Percentiles rank a stretch among this genome's conserved stretches.
These are phyloP conservation scores for Diplogasteroides magnus DNA, from an alignment of 1,140 invertebrate genomes.

Conservation along the genomic window DNA sequence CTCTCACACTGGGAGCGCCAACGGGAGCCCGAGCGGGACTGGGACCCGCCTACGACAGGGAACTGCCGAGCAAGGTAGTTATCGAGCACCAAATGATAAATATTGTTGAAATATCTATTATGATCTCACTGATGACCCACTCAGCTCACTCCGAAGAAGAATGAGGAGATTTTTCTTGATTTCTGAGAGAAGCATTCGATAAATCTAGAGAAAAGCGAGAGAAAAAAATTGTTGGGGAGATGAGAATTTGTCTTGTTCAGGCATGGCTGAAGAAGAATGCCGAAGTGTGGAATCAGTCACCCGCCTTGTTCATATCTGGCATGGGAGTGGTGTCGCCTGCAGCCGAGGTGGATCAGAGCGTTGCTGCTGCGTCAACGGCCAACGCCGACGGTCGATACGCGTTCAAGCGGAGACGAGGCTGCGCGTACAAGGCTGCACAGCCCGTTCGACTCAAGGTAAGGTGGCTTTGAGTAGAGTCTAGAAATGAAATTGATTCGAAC, in stretches of 20 bases:
- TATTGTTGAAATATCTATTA: neutral
- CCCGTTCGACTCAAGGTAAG: conserved; percentile 2
- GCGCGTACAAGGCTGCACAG: conserved; percentile 25
- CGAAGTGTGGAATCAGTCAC: conserved; percentile 27
- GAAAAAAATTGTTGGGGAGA: neutral
- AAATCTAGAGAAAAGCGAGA: conserved; percentile 3
- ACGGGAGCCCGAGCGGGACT: too few species aligned
- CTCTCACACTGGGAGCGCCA: neutral
- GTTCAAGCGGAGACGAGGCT: conserved; percentile 29
- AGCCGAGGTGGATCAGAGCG: conserved; percentile 11
- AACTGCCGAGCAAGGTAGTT: conserved; percentile 14
- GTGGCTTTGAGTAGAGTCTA: neutral
- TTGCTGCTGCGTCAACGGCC: conserved; percentile 6
- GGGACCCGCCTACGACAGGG: conserved; percentile 7
- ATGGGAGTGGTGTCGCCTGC: conserved; percentile 9
- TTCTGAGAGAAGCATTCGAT: conserved; percentile 5
- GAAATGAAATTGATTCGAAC: neutral
- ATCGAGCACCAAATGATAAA: neutral
- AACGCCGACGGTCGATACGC: conserved; percentile 25
- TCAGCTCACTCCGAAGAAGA: conserved; percentile 11
- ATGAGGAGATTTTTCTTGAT: conserved; percentile 11
- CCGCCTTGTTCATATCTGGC: conserved; percentile 12
- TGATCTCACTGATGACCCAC: conserved; percentile 2
- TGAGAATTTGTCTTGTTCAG: conserved; percentile 4
- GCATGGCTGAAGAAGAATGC: conserved; percentile 34